Evolutionary conservation across 2,113 vertebrate genomes (phyloP), one percentile per base, ranked within the genome.

Genomic region (Pongo pygmaeus): DNA sequence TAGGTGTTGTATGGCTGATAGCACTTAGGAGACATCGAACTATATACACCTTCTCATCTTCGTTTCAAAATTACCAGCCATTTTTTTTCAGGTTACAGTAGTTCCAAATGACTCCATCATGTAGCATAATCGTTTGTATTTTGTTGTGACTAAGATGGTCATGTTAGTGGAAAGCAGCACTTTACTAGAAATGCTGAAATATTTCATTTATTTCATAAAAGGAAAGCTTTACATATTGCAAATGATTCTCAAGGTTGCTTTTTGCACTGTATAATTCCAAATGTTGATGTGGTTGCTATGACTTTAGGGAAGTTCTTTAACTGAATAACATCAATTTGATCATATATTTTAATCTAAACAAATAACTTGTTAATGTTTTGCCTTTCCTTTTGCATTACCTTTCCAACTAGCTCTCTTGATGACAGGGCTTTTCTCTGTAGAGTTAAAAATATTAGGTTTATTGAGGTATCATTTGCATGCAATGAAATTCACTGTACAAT

Each of bases 201-300:
- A 6, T 72, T 35, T 40, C 0, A 92, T 89, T 83, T 86, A 87
- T 93, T 92, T 46, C 0, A 77, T 86, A 6, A 92, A 83, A 57
- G 25, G 50, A 96, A 97, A 38, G 18, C 4, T 93, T 94, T 96
- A 30, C 40, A 3, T 87, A 6, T 96, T 88, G 2, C 30, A 50
- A 1, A 89, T 93, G 5, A 1, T 87, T 93, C 50, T 96, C 77
- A 46, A 1, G 0, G 27, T 95, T 97, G 78, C 84, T 18, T 1
- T 83, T 22, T 50, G 90, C 46, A 43, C 84, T 27, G 2, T 80
- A n/a, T 95, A 89, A 83, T 96, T 96, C 11, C 9, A 57, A 67
- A 8, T 93, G 32, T 84, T 86, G 96, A 95, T 75, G 89, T 52
- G 7, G n/a, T 97, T 85, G 86, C 52, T 25, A 22, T 89, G 67